Evolutionary conservation across 2,113 vertebrate species (phyloP), one percentile per base, ranked within the genome.

Genomic region (Rhabdornis inornatus): DNA sequence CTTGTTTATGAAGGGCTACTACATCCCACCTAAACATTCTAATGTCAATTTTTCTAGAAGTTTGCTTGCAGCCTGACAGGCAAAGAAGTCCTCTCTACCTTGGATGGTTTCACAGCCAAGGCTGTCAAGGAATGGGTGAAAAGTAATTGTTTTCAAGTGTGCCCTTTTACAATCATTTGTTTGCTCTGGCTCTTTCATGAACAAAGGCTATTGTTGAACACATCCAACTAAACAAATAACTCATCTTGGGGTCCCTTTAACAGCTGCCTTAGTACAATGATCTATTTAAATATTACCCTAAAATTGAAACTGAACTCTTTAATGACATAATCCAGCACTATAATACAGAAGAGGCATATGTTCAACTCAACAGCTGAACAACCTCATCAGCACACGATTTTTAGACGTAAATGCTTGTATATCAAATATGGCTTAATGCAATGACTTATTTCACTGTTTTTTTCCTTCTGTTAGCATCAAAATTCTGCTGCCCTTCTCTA

Each of bases 101-200:
- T 98, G 96, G 97, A 97, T 98, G 95, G 97, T 97, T 98, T 98
- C 97, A 97, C 97, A 98, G 97, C 97, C 97, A 98, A 97, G 97
- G 96, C 98, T 98, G 97, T 98, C 97, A 98, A 96, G 97, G 97
- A 97, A 97, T 98, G 96, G 98, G 98, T 98, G 97, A 98, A 97
- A 98, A 98, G 97, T 97, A 96, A 98, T 98, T 98, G 98, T 98
- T 98, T 98, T 98, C 97, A 98, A 98, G 98, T 98, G 98, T 98
- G 98, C 97, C 98, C 97, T 98, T 99, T 98, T 98, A 98, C 97
- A 98, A 98, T 98, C 97, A 98, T 98, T 97, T 98, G 98, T 99
- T 99, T 99, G 98, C 98, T 98, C 98, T 97, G 97, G 97, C 97
- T 98, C 97, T 98, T 98, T 98, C 96, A 93, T 88, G 97, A 97